Conservation (phyloP, 2,888 invertebrate species). For the Scaptomyza flava region DNA sequence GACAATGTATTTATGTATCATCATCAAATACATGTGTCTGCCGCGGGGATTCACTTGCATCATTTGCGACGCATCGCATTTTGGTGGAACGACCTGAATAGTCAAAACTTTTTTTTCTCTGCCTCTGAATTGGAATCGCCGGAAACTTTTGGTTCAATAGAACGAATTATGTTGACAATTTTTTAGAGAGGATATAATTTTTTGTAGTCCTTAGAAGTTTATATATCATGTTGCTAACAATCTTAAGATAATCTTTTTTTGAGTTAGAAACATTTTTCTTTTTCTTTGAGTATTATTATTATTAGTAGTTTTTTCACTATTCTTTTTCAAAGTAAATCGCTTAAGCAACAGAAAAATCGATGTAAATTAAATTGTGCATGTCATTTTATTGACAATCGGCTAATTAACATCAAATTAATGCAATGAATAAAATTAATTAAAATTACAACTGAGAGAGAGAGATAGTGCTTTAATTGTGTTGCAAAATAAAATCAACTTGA, state of each 20-base stretch:
- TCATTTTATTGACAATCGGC: slow-evolving; percentile 18
- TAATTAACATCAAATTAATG: slow-evolving; percentile 12
- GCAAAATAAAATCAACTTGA: slow-evolving; percentile 17
- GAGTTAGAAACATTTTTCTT: too few relatives aligned
- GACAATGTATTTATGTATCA: slow-evolving; percentile 71
- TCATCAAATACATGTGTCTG: slow-evolving; percentile 40
- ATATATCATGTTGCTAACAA: too few relatives aligned
- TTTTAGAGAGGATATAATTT: too few relatives aligned
- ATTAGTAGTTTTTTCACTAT: too few relatives aligned
- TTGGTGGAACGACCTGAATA: background rate
- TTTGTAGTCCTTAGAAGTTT: too few relatives aligned
- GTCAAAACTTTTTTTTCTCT: background rate
- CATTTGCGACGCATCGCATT: background rate
- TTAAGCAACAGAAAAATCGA: background rate
- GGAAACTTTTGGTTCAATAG: background rate
- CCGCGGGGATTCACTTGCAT: background rate
- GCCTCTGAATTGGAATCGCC: background rate
- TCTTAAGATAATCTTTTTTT: too few relatives aligned
- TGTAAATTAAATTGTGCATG: slow-evolving; percentile 13
- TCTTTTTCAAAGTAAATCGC: too few relatives aligned
- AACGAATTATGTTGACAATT: too few relatives aligned
- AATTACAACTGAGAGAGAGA: background rate
- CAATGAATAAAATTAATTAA: slow-evolving; percentile 18
- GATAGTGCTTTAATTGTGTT: slow-evolving; percentile 7
- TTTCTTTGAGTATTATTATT: too few relatives aligned